A percentile compares a stretch with the other conserved stretches of the same genome.
phyloP scores from a whole-genome alignment of 2,113 vertebrate species.

The Pao palembangensis region DNA sequence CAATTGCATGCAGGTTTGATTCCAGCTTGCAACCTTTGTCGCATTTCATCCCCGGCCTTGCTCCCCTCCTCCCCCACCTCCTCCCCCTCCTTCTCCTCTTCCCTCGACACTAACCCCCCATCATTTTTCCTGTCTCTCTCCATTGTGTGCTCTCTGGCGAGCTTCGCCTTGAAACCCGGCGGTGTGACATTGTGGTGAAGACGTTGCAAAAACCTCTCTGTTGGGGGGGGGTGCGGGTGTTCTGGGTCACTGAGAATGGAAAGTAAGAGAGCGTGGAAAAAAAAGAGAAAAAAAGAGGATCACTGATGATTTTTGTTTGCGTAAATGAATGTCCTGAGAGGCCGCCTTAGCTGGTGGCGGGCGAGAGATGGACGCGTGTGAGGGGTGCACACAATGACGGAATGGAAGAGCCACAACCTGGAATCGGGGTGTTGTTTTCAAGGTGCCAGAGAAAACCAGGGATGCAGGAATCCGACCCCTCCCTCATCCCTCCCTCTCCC shows the following conservation, averaged over 20 bases:
- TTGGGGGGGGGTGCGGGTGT: constrained; percentile 54
- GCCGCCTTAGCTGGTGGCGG: too few species aligned
- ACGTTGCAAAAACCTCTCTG: constrained; percentile 49
- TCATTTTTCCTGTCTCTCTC: constrained; percentile 51
- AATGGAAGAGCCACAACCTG: constrained; percentile 39
- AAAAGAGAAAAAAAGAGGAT: constrained; percentile 29
- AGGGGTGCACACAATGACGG: constrained; percentile 56
- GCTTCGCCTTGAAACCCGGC: constrained; percentile 35
- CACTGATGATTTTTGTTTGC: neutral
- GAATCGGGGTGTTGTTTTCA: constrained; percentile 68
- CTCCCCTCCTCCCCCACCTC: neutral
- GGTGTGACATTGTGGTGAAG: constrained; percentile 65
- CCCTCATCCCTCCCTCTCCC: neutral
- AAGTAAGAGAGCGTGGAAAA: constrained; percentile 28
- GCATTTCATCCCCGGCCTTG: constrained; percentile 59
- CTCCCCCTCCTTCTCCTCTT: constrained; percentile 27
- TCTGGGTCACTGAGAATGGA: constrained; percentile 29
- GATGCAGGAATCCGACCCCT: constrained; percentile 46
- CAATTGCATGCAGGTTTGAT: constrained; percentile 34
- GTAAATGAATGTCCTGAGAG: too few species aligned
- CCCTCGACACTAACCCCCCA: constrained; percentile 15
- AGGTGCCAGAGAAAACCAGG: constrained; percentile 65
- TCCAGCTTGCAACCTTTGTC: constrained; percentile 68
- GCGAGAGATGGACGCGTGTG: too few species aligned
- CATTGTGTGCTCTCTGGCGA: constrained; percentile 44